Evolutionary conservation across 2,888 invertebrate genomes (phyloP).

Genomic region (Exocentrus adspersus): DNA sequence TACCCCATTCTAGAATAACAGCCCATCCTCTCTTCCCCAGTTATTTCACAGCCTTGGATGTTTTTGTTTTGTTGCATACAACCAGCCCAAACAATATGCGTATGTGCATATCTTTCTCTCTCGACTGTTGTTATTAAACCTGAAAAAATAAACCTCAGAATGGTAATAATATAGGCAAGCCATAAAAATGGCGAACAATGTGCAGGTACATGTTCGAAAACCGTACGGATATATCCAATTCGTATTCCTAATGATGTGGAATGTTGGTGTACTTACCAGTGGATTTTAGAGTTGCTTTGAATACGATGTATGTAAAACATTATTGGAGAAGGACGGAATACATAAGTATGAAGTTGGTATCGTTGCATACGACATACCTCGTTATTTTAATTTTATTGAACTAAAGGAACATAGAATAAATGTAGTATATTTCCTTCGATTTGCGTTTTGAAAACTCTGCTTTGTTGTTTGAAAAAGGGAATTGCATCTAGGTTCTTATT

Average conservation of each 20-base stretch:
- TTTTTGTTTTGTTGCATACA: slow-evolving; percentile 20
- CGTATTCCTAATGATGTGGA: slow-evolving; percentile 48
- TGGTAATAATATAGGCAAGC: slow-evolving; percentile 27
- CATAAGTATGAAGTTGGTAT: neutral
- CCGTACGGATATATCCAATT: slow-evolving; percentile 45
- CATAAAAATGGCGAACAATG: slow-evolving; percentile 23
- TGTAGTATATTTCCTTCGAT: too few species aligned
- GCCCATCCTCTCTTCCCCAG: slow-evolving; percentile 11
- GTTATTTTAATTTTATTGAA: neutral
- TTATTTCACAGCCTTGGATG: neutral
- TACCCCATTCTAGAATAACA: slow-evolving; percentile 3
- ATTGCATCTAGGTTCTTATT: too few species aligned
- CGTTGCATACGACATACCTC: neutral
- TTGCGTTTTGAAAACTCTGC: too few species aligned
- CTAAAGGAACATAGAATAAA: too few species aligned
- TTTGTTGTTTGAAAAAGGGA: too few species aligned
- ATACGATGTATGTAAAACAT: neutral
- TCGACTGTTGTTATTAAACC: slow-evolving; percentile 14
- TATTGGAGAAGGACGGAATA: neutral
- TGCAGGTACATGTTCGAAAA: slow-evolving; percentile 18
- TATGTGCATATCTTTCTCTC: neutral
- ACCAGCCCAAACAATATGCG: slow-evolving; percentile 11
- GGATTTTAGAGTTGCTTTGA: slow-evolving; percentile 30
- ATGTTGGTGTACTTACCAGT: slow-evolving; percentile 41
- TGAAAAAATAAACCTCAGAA: slow-evolving; percentile 8